phyloP scores from a whole-genome alignment of 2,113 vertebrate genomes.

The Mormyrus lacerda region DNA sequence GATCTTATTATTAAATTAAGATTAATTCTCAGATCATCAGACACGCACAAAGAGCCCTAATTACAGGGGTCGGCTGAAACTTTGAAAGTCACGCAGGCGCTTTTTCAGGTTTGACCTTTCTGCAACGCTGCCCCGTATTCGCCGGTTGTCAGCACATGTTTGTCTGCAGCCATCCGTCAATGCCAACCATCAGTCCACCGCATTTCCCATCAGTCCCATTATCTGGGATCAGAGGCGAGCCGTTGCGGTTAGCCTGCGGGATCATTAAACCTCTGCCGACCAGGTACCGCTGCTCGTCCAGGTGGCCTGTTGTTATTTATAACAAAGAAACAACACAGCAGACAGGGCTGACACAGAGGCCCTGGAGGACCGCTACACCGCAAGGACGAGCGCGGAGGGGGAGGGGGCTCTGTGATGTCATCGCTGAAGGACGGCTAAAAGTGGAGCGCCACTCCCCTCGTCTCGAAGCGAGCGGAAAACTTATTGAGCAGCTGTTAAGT shows the following conservation, averaged over 20 bases:
- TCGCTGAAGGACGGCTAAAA: slow-evolving; percentile 90
- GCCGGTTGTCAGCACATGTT: slow-evolving; percentile 85
- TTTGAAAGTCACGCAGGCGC: slow-evolving; percentile 75
- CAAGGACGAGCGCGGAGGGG: slow-evolving; percentile 63
- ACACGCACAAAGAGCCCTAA: slow-evolving; percentile 19
- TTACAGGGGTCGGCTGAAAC: slow-evolving; percentile 44
- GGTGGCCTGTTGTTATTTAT: slow-evolving; percentile 99
- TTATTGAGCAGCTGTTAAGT: slow-evolving; percentile 94
- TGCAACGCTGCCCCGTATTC: slow-evolving; percentile 86
- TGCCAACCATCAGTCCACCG: slow-evolving; percentile 88
- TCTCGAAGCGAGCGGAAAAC: slow-evolving; percentile 70
- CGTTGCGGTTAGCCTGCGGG: slow-evolving; percentile 74
- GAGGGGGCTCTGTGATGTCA: slow-evolving; percentile 67
- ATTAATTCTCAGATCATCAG: neutral
- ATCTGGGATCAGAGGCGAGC: slow-evolving; percentile 74
- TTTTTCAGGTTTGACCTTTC: slow-evolving; percentile 83
- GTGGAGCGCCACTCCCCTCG: slow-evolving; percentile 60
- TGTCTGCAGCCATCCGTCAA: slow-evolving; percentile 84
- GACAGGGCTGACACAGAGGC: slow-evolving; percentile 74
- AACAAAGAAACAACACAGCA: slow-evolving; percentile 92
- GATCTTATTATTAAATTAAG: neutral
- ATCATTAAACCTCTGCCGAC: slow-evolving; percentile 84
- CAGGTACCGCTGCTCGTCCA: slow-evolving; percentile 78
- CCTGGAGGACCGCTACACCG: slow-evolving; percentile 63
- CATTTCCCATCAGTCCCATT: slow-evolving; percentile 89